A percentile compares a stretch with the other conserved stretches of the same genome.
Conservation (phyloP, 2,113 vertebrate genomes). For the Leucopsar rothschildi region DNA sequence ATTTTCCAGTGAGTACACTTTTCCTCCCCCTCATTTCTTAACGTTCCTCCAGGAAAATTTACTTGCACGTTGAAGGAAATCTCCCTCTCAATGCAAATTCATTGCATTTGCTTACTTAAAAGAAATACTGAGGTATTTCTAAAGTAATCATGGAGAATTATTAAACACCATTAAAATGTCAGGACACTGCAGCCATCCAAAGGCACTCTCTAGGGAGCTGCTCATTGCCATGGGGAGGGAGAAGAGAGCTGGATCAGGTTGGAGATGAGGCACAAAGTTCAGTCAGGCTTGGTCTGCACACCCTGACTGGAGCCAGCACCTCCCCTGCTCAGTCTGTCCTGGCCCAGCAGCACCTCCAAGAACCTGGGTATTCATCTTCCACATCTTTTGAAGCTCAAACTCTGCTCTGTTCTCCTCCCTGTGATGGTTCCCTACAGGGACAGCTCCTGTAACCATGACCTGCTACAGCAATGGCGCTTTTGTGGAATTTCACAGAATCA, state of each 20-base stretch:
- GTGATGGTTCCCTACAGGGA: neutral
- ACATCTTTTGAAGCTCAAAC: neutral
- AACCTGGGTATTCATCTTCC: neutral
- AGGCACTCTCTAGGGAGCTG: neutral
- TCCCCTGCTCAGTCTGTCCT: neutral
- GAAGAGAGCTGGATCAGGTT: neutral
- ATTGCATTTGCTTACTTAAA: neutral
- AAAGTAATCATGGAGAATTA: neutral
- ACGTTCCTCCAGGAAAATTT: neutral
- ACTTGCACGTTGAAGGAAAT: neutral
- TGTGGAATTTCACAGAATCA: neutral
- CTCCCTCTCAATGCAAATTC: neutral
- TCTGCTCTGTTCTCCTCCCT: neutral
- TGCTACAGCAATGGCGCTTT: neutral
- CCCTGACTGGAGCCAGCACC: neutral
- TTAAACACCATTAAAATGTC: neutral
- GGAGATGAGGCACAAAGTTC: neutral
- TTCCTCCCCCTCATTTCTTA: neutral
- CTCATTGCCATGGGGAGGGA: neutral
- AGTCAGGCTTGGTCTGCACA: neutral
- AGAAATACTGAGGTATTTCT: neutral
- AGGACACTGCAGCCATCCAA: neutral
- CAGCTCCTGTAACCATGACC: accelerated
- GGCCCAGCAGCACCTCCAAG: neutral
- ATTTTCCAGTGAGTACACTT: neutral